Percentiles rank a stretch among this genome's conserved stretches.
These are phyloP conservation scores for Crenuchus spilurus DNA, from an alignment of 2,797 vertebrate genomes.

Conservation along the genomic window DNA sequence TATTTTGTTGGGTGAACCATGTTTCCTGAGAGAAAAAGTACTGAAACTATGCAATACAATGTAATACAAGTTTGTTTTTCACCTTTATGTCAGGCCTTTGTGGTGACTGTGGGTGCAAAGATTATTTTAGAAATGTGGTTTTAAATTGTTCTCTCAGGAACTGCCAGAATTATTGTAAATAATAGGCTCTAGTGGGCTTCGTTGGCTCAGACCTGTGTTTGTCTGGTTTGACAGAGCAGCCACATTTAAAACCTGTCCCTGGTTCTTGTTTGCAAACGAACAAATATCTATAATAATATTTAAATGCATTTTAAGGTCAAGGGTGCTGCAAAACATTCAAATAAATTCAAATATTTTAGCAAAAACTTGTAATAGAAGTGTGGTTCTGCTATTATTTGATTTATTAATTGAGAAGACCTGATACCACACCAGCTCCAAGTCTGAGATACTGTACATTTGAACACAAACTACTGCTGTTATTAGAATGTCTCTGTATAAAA, in stretches of 20 bases:
- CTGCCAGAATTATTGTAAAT: constrained; percentile 17
- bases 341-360: background rate
- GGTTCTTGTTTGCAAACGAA: background rate
- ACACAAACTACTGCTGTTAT: background rate
- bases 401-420: too few species aligned
- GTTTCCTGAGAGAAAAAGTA: background rate
- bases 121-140: constrained; percentile 29
- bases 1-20: background rate
- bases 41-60: background rate
- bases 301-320: too few species aligned
- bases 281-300: too few species aligned
- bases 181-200: constrained; percentile 7
- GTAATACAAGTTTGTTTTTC: constrained; percentile 9
- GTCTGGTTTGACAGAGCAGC: constrained; percentile 14
- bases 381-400: too few species aligned
- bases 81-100: constrained; percentile 20
- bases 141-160: constrained; percentile 9
- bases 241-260: constrained; percentile 21
- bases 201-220: constrained; percentile 6
- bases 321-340: background rate
- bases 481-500: background rate
- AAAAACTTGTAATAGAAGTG: background rate
- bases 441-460: background rate
- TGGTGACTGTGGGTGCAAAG: background rate
- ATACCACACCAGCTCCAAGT: background rate